Conservation (phyloP, 2,113 vertebrate genomes). For the Eurystomus gularis region DNA sequence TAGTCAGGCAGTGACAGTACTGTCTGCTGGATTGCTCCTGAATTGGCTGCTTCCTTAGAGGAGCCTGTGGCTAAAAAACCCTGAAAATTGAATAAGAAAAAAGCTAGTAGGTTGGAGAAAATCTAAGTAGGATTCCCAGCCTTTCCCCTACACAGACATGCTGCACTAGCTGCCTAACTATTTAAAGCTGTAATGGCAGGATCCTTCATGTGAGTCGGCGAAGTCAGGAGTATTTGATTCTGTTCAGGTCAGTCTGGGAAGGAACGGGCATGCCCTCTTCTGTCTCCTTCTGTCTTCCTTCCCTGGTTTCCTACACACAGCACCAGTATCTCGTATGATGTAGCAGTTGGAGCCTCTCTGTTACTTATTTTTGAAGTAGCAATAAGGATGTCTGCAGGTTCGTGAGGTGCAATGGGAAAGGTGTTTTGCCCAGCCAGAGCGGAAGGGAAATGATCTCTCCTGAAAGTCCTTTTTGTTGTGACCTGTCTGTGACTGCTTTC, state of each 20-base stretch:
- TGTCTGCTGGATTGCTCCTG: not conserved
- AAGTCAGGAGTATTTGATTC: not conserved
- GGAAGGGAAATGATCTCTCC: constrained; percentile 54
- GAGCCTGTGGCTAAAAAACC: not conserved
- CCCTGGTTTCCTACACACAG: not conserved
- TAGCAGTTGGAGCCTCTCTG: not conserved
- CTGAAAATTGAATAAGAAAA: not conserved
- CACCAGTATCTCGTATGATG: not conserved
- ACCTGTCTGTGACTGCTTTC: not conserved
- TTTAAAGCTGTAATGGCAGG: not conserved
- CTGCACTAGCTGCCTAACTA: not conserved
- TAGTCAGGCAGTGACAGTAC: not conserved
- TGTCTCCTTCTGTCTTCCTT: not conserved
- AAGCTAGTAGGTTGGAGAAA: not conserved
- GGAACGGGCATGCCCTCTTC: not conserved
- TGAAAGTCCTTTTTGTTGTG: not conserved
- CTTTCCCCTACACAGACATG: not conserved
- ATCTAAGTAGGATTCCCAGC: not conserved
- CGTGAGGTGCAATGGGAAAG: not conserved
- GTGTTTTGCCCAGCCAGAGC: not conserved
- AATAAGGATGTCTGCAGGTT: not conserved
- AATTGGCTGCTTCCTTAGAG: not conserved
- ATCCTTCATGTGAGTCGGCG: not conserved
- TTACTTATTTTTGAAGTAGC: not conserved
- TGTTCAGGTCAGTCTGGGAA: not conserved